Base-by-base conservation (phyloP, 2,888 invertebrate genomes). In the Acleris literana region DNA sequence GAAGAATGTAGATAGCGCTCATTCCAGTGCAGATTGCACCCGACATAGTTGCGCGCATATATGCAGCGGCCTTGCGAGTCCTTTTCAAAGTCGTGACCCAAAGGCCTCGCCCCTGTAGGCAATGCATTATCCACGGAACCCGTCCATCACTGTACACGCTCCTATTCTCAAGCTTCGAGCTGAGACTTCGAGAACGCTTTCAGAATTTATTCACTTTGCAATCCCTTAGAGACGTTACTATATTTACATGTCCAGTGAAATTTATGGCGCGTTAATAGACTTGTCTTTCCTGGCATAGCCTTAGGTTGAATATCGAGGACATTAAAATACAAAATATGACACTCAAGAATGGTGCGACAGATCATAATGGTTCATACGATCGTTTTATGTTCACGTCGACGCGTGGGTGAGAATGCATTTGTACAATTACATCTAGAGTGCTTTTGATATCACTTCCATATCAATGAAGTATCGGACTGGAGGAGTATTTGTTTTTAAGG, bases 21-120 rank as follows among this genome's bases (percentile, higher is more conserved):
- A 58, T 71, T 68, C 61, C 58, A 48, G 54, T 59, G 46, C 65
- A 67, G 65, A 67, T 68, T 63, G 64, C 44, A 56, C 44, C 44
- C 43, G 57, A 53, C 76, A 81, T 81, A 81, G 73, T 16, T 22
- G 62, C 56, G 49, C 44, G 66, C 52, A 51, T 55, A 25, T 46
- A 65, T 22, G 60, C 55, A 52, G 78, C 83, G 87, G 84, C 85
- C 87, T 87, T 87, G 88, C 79, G 77, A 83, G 84, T 84, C 85
- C 87, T 87, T 87, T 84, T 83, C 85, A 85, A 86, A 89, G 88
- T 89, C 89, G 89, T 90, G 90, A 90, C 88, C 90, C 84, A 76
- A 74, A 78, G 84, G 82, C 83, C 86, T 87, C 84, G 90, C 88
- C 87, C 72, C 74, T 75, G 73, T 69, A 76, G 74, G 71, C 73